Conservation (phyloP, 2,888 invertebrate genomes). For the Pedicia rivosa region DNA sequence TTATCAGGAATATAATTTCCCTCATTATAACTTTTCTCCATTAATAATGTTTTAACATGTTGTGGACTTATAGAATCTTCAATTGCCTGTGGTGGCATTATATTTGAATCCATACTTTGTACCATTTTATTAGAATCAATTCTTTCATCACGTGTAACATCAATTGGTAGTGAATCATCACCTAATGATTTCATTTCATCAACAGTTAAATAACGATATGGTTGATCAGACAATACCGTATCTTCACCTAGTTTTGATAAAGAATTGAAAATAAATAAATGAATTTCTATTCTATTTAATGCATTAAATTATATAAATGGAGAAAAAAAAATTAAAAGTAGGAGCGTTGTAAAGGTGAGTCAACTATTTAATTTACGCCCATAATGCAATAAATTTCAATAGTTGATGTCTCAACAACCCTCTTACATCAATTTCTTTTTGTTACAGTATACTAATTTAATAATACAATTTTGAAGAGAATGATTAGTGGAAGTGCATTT, state of each 20-base stretch:
- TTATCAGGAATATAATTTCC: constrained; percentile 39
- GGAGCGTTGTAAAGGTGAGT: no score
- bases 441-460: no score
- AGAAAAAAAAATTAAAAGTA: no score
- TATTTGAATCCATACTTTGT: constrained; percentile 29
- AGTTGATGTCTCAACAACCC: no score
- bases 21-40: constrained; percentile 28
- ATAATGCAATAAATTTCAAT: no score
- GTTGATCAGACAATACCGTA: constrained; percentile 76
- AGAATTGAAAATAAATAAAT: no score
- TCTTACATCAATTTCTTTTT: no score
- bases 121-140: constrained; percentile 51
- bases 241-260: constrained; percentile 55
- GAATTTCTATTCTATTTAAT: no score
- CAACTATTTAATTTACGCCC: no score
- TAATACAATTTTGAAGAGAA: no score
- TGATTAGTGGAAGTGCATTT: no score
- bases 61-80: constrained; percentile 48
- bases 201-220: constrained; percentile 81
- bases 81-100: constrained; percentile 37
- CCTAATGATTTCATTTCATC: constrained; percentile 93
- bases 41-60: constrained; percentile 27
- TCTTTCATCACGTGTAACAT: constrained; percentile 81
- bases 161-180: constrained; percentile 84
- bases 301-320: no score